phyloP scores from a whole-genome alignment of 2,797 vertebrate species.

The Percopsis omiscomaycus region DNA sequence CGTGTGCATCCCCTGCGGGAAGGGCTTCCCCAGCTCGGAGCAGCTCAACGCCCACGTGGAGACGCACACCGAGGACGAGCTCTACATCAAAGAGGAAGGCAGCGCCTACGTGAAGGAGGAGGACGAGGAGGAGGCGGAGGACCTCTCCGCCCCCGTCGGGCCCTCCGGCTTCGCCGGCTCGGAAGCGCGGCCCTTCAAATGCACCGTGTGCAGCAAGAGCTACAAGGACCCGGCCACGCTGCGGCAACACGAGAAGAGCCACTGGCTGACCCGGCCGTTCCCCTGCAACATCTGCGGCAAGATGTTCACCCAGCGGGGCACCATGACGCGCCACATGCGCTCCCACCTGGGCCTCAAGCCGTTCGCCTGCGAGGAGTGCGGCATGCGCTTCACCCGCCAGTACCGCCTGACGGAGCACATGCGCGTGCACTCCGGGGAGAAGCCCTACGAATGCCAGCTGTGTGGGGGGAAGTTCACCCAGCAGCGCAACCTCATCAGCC shows the following conservation, averaged over 20 bases:
- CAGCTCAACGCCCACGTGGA: conserved; percentile 96
- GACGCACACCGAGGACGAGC: conserved; percentile 93
- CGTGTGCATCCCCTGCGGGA: conserved; percentile 97
- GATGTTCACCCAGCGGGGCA: conserved; percentile 98
- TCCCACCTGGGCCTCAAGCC: conserved; percentile 98
- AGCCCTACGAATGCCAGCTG: conserved; percentile 99
- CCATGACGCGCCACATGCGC: conserved; percentile 99
- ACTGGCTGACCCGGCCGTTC: conserved; percentile 96
- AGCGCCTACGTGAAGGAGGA: conserved; percentile 81
- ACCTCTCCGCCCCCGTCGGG: conserved; percentile 84
- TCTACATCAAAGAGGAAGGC: conserved; percentile 91
- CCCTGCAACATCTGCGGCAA: conserved; percentile 99
- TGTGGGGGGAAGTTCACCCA: conserved; percentile 99
- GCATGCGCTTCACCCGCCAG: conserved; percentile 99
- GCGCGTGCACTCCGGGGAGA: conserved; percentile 99
- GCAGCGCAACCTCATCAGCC: conserved; percentile 99
- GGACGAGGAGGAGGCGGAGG: conserved; percentile 85
- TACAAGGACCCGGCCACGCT: conserved; percentile 97
- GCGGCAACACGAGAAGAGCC: conserved; percentile 97
- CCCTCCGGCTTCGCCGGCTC: conserved; percentile 73
- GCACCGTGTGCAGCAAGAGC: conserved; percentile 94
- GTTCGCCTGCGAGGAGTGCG: conserved; percentile 97
- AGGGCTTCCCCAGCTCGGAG: conserved; percentile 97
- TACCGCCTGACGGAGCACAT: conserved; percentile 99
- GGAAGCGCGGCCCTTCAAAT: conserved; percentile 90